phyloP scores from a whole-genome alignment of 2,113 vertebrate species.

The Cinclus cinclus region DNA sequence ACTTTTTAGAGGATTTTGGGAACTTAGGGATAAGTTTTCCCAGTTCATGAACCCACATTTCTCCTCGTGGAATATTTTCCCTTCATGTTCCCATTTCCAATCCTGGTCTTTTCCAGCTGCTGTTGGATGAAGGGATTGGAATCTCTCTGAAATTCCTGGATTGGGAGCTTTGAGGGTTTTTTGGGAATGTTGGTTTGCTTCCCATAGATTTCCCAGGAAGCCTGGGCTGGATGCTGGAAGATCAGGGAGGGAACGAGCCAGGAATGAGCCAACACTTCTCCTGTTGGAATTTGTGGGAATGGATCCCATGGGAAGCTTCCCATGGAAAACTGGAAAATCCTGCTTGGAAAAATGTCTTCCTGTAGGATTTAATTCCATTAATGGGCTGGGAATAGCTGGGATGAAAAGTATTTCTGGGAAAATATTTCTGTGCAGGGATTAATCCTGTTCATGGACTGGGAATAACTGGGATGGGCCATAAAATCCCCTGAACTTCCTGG shows the following conservation, averaged over 20 bases:
- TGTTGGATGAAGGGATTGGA: background rate
- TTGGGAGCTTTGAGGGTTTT: background rate
- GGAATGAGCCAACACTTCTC: background rate
- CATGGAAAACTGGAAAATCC: background rate
- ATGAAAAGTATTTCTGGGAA: background rate
- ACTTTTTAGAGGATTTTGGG: background rate
- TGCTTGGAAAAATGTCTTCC: background rate
- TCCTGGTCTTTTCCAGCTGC: fast-evolving
- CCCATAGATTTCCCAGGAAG: background rate
- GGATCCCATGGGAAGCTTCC: background rate
- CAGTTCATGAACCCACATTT: fast-evolving
- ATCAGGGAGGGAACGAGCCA: background rate
- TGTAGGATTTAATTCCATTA: background rate
- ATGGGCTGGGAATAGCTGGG: background rate
- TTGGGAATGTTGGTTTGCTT: background rate
- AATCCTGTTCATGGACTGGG: background rate
- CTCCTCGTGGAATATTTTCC: background rate
- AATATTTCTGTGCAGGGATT: background rate
- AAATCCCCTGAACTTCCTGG: background rate
- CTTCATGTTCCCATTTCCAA: fast-evolving
- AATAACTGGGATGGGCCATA: background rate
- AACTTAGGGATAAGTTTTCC: fast-evolving
- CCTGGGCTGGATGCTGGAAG: background rate
- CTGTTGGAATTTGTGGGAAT: background rate
- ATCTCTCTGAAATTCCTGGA: background rate